phyloP scores from a whole-genome alignment of 2,797 vertebrate species.

The Myotis findleyi region DNA sequence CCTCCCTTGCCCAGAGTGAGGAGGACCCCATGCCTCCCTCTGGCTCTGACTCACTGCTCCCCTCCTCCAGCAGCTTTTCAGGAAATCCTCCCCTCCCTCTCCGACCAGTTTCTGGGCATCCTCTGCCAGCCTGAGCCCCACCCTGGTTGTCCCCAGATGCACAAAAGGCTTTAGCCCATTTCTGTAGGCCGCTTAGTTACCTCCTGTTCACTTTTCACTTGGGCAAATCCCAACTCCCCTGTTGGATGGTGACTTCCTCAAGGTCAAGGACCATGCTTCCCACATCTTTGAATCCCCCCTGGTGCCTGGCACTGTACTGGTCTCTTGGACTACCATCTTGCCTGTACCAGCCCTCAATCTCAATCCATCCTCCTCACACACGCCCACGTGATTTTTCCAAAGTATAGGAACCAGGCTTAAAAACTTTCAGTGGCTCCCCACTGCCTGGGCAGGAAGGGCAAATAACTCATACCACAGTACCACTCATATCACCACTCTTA shows the following conservation, averaged over 20 bases:
- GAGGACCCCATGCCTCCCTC: not conserved
- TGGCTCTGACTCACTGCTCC: not conserved
- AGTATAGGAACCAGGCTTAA: not conserved
- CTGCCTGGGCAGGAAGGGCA: not conserved
- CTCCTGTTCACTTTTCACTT: not conserved
- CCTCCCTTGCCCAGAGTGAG: not conserved
- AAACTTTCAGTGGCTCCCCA: not conserved
- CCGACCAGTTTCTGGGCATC: not conserved
- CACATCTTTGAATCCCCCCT: not conserved
- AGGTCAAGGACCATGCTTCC: constrained; percentile 21
- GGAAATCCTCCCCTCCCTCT: not conserved
- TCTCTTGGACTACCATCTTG: not conserved
- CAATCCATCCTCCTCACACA: not conserved
- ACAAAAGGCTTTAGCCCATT: not conserved
- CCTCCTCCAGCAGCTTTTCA: not conserved
- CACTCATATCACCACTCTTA: not conserved
- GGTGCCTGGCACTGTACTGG: not conserved
- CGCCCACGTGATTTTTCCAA: not conserved
- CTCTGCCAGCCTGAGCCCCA: not conserved
- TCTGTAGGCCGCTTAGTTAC: not conserved
- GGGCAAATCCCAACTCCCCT: constrained; percentile 7
- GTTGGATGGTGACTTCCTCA: constrained; percentile 11
- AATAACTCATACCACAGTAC: not conserved
- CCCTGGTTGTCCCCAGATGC: not conserved
- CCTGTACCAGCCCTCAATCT: not conserved